Evolutionary conservation across 2,113 vertebrate species (phyloP).

Genomic region (Montifringilla adamsi): DNA sequence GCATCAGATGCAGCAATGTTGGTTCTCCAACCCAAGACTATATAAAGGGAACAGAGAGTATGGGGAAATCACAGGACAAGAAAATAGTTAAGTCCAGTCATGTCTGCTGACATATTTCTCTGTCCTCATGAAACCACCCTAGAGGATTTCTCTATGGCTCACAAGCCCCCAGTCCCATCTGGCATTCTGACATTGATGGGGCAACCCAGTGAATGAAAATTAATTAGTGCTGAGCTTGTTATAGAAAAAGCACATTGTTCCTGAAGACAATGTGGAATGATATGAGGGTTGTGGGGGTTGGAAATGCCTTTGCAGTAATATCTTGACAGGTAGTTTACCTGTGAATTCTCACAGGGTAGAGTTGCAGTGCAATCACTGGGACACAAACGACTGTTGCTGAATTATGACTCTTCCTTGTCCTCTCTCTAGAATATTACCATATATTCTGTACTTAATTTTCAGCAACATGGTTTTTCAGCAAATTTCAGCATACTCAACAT

Average conservation of each 20-base stretch:
- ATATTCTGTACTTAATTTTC: neutral
- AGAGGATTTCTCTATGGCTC: neutral
- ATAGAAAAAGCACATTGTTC: neutral
- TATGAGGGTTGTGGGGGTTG: neutral
- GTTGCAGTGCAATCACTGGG: neutral
- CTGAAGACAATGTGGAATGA: neutral
- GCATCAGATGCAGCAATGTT: neutral
- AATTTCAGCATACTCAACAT: too few species aligned
- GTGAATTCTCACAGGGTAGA: neutral
- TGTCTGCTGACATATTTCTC: neutral
- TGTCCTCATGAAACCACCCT: neutral
- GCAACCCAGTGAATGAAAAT: neutral
- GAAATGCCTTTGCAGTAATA: neutral
- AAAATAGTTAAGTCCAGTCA: neutral
- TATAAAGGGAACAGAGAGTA: neutral
- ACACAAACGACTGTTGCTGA: neutral
- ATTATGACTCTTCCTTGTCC: neutral
- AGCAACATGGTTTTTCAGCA: neutral
- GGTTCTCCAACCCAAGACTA: neutral
- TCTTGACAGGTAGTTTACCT: neutral
- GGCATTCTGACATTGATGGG: neutral
- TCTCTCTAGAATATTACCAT: neutral
- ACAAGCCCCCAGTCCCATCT: neutral
- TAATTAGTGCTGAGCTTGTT: neutral
- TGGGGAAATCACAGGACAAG: neutral